phyloP scores from a whole-genome alignment of 2,797 vertebrate species.

The Enteromius trimaculatus region DNA sequence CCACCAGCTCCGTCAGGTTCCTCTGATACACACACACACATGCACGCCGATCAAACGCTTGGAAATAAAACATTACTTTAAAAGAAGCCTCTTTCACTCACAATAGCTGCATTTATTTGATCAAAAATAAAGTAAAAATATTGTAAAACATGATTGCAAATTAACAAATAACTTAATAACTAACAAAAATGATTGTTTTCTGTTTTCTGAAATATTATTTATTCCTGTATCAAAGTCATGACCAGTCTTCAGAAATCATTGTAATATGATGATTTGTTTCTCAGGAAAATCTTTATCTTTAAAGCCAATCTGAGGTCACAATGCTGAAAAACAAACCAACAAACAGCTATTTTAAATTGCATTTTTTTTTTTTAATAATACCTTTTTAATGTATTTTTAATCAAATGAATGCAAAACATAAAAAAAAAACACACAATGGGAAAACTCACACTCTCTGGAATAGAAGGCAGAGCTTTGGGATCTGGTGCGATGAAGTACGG shows the following conservation, averaged over 20 bases:
- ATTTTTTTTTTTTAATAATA: not conserved
- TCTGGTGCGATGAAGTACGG: conserved; percentile 89
- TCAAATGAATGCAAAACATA: not conserved
- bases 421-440: not conserved
- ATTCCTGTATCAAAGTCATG: not conserved
- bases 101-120: not conserved
- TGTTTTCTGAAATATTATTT: not conserved
- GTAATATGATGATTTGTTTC: not conserved
- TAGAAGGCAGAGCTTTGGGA: conserved; percentile 82
- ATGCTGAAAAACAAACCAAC: too few species aligned
- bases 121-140: not conserved
- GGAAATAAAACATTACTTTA: not conserved
- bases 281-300: not conserved
- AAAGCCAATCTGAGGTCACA: too few species aligned
- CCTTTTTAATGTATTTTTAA: not conserved
- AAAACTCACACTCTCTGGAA: conserved; percentile 89
- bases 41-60: not conserved
- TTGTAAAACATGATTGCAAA: not conserved
- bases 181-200: not conserved
- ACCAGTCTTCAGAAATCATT: not conserved
- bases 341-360: not conserved
- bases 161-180: too few species aligned
- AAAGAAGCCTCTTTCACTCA: not conserved
- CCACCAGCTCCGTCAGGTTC: conserved; percentile 90
- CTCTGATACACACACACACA: conserved; percentile 74